Conservation (phyloP, 2,888 invertebrate species). For the Dryococelus australis region DNA sequence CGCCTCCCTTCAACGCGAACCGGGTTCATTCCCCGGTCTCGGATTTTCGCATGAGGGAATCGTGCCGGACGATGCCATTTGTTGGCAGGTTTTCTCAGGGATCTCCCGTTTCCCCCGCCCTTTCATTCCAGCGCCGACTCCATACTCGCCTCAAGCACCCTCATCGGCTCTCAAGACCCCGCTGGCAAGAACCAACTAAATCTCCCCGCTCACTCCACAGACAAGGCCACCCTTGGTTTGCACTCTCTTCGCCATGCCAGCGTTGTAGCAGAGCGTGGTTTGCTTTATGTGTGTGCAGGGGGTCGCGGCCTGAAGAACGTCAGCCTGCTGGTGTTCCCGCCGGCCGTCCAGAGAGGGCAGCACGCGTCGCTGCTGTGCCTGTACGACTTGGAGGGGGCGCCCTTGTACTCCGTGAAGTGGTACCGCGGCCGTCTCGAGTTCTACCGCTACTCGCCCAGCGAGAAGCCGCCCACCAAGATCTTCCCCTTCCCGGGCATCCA, state of each 20-base stretch:
- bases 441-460: conserved; percentile 81
- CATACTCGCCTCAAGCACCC: no score
- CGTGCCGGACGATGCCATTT: no score
- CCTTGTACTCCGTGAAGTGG: conserved; percentile 87
- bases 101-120: no score
- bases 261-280: background rate
- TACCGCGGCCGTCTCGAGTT: conserved; percentile 85
- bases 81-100: no score
- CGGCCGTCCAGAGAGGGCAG: conserved; percentile 72
- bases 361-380: conserved; percentile 75
- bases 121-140: no score
- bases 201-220: no score
- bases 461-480: conserved; percentile 72
- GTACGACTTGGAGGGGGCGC: conserved; percentile 78
- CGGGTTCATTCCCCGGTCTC: no score
- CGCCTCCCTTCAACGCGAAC: no score
- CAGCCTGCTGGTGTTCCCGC: conserved; percentile 73
- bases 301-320: conserved; percentile 75
- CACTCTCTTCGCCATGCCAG: background rate
- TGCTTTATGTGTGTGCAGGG: conserved; percentile 57
- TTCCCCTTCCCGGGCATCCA: conserved; percentile 78
- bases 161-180: no score
- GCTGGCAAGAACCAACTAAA: no score
- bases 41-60: no score
- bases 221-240: no score